Base-by-base conservation (phyloP, 64 coral and sea anemone genomes). In the Montipora sp. region DNA sequence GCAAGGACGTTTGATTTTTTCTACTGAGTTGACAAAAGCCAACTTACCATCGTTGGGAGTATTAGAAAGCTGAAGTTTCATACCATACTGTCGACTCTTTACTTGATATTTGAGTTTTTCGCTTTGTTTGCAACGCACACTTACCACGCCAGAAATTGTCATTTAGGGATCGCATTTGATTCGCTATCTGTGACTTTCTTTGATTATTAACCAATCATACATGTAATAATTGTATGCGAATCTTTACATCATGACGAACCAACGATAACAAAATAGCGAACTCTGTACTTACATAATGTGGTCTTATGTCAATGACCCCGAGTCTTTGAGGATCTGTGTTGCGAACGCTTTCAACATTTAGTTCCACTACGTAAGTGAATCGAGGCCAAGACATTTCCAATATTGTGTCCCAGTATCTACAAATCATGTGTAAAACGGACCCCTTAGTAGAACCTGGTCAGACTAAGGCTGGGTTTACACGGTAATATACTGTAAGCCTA, bases 341-440 rank as follows among this genome's bases (percentile, higher is more conserved):
- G 69, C 91, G 83, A 66, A 99, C 94, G 72, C 98, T 99, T 44
- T 99, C 98, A 71, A 99, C 96, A 69, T 99, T 99, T 77, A 96
- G 87, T 81, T 99, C 94, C 12, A 99, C 95, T 4, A 99, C 87
- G 43, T 87, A 96, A 0, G 98, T 99, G 48, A 99, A 99, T 3
- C 98, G 98, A 44, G 98, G 98, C 98, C 98, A 99, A 48, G 96
- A 92, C 98, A 99, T 96, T 71, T 99, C 98, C 59, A 99, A 51
- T 49, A 99, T 63, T 7, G 98, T 96, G 53, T 99, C 98, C 98
- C 98, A 99, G 92, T 96, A 99, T 47, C 98, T 99, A 75, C 3
- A 47, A 16, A 68, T 36, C 36, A 18, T 12, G 13, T 18, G 4
- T 14, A 4, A 68, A n/a, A n/a, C 63, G 63, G 63, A 68, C 8